Conservation (phyloP, 2,888 invertebrate genomes). For the Perithous albicinctus region DNA sequence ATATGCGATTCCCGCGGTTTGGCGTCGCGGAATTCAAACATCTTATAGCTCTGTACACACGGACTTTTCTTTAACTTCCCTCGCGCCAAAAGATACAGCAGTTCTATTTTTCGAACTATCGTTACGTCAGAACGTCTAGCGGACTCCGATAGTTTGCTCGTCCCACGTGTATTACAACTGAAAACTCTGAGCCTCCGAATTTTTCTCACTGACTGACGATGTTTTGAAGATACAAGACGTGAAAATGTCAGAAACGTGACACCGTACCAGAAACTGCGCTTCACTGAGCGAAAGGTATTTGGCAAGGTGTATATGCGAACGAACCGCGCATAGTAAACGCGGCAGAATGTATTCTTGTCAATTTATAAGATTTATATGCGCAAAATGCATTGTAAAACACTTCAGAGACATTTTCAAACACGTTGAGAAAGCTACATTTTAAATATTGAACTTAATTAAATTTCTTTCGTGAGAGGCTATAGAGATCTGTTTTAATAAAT, state of each 20-base stretch:
- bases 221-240: neutral
- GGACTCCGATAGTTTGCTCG: neutral
- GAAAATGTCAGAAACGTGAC: neutral
- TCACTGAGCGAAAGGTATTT: neutral
- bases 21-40: constrained; percentile 28
- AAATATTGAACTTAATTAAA: too few species aligned
- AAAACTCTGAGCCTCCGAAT: neutral
- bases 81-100: neutral
- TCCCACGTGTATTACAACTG: constrained; percentile 8
- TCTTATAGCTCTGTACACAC: neutral
- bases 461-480: too few species aligned
- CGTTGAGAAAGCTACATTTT: too few species aligned
- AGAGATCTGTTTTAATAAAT: too few species aligned
- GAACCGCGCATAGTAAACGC: neutral
- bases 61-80: constrained; percentile 24
- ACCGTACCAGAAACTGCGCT: neutral
- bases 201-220: neutral
- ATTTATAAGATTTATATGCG: neutral
- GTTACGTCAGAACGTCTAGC: constrained; percentile 50
- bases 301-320: neutral
- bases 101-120: constrained; percentile 55
- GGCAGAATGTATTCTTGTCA: neutral
- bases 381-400: neutral
- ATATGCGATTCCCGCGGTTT: constrained; percentile 10
- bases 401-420: too few species aligned